Percentiles rank a stretch among this genome's conserved stretches.
Conservation (phyloP, 2,888 invertebrate genomes). For the Melinaea marsaeus region DNA sequence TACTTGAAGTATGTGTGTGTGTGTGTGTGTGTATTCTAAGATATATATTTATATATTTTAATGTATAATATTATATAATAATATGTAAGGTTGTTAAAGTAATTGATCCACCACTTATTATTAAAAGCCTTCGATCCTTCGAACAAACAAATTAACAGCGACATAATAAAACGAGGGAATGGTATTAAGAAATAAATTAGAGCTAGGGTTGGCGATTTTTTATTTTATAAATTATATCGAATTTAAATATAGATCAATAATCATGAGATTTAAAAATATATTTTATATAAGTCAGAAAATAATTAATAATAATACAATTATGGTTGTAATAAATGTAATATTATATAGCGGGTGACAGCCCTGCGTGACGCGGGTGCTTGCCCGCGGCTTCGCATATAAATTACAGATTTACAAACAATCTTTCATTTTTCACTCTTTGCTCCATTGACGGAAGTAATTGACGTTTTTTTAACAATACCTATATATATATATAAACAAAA, state of each 20-base stretch:
- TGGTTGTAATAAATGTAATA: too few species aligned
- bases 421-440: constrained; percentile 72
- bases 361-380: constrained; percentile 40
- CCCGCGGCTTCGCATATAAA: constrained; percentile 75
- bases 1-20: too few species aligned
- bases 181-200: constrained; percentile 75
- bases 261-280: too few species aligned
- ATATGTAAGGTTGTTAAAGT: neutral
- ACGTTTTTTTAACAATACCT: constrained; percentile 13
- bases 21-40: too few species aligned
- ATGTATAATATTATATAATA: too few species aligned
- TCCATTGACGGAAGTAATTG: constrained; percentile 34
- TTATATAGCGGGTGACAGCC: constrained; percentile 40
- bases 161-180: constrained; percentile 38
- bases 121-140: constrained; percentile 48
- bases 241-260: too few species aligned
- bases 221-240: neutral
- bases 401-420: constrained; percentile 75
- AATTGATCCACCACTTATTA: constrained; percentile 34
- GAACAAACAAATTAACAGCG: constrained; percentile 66
- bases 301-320: too few species aligned
- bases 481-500: too few species aligned
- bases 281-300: too few species aligned
- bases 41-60: too few species aligned
- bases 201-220: constrained; percentile 52